Evolutionary conservation across 1,140 invertebrate genomes (phyloP).

Genomic region (Phocides pigmalion): DNA sequence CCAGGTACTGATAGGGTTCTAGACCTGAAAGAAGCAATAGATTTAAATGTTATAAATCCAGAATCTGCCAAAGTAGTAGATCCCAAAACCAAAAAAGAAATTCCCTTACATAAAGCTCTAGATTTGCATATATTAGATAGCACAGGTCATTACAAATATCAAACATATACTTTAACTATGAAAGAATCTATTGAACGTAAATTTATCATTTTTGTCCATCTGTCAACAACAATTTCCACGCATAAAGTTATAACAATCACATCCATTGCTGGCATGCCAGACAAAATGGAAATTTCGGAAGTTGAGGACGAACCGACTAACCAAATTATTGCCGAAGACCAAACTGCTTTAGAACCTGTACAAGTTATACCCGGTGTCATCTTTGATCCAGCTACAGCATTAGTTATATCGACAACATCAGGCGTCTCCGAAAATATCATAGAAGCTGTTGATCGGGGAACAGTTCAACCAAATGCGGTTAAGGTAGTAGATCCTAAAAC

Average conservation of each 20-base stretch:
- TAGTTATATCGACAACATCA: constrained; percentile 89
- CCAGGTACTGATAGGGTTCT: constrained; percentile 93
- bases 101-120: constrained; percentile 89
- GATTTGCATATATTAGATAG: constrained; percentile 91
- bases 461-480: constrained; percentile 87
- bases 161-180: constrained; percentile 87
- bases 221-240: constrained; percentile 61
- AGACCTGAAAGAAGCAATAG: constrained; percentile 94
- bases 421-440: constrained; percentile 89
- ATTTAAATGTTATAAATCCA: constrained; percentile 93
- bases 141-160: constrained; percentile 88
- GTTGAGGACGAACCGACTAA: constrained; percentile 62
- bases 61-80: constrained; percentile 92
- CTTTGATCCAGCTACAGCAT: constrained; percentile 89
- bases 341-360: constrained; percentile 86
- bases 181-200: constrained; percentile 90
- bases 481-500: constrained; percentile 90
- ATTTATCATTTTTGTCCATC: constrained; percentile 85
- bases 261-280: constrained; percentile 86
- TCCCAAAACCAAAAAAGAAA: constrained; percentile 87
- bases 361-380: constrained; percentile 88
- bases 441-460: constrained; percentile 87
- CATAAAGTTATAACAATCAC: constrained; percentile 86
- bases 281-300: constrained; percentile 87
- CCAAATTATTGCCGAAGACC: constrained; percentile 76